Evolutionary conservation across 2,113 vertebrate genomes (phyloP).

Genomic region (Falcunculus frontatus): DNA sequence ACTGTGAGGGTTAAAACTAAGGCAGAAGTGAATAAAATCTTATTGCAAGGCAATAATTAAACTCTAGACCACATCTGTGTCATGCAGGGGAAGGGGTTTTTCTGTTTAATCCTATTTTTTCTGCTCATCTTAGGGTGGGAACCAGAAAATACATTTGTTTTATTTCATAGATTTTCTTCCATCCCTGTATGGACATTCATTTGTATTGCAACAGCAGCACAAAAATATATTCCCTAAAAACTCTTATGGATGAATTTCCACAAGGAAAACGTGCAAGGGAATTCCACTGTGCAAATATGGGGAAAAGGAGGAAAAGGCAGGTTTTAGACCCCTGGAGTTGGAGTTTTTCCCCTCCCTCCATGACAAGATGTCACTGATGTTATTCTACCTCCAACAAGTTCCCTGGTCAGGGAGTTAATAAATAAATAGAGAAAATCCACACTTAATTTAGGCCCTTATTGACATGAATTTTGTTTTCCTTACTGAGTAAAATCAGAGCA

Average conservation of each 20-base stretch:
- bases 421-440: neutral
- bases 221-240: neutral
- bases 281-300: neutral
- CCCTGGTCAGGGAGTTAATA: neutral
- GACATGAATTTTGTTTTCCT: neutral
- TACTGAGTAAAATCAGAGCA: neutral
- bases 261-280: neutral
- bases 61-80: neutral
- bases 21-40: neutral
- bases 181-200: neutral
- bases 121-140: neutral
- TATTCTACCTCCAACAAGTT: neutral
- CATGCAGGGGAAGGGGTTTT: neutral
- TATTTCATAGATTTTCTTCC: neutral
- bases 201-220: neutral
- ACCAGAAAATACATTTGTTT: neutral
- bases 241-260: neutral
- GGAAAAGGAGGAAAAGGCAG: neutral
- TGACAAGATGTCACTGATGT: neutral
- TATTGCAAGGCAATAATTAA: neutral
- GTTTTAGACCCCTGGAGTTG: neutral
- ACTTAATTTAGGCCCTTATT: neutral
- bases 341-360: accelerated
- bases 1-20: neutral
- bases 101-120: neutral